Evolutionary conservation across 1,140 invertebrate species (phyloP).

Genomic region (Zaprionus lachaisei): DNA sequence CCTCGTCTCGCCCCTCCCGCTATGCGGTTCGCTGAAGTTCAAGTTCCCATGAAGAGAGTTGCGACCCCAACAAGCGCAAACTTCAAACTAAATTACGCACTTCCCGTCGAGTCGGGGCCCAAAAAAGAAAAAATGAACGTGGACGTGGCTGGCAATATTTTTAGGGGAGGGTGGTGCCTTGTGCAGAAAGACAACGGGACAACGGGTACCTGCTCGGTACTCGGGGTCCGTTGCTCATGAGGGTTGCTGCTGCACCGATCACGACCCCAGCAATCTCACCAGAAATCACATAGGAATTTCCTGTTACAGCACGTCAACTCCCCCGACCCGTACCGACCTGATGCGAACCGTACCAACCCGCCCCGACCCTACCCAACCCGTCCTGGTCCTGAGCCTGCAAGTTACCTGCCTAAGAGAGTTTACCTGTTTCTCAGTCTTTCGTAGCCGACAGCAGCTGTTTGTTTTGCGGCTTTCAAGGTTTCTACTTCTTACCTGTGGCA

Average conservation of each 20-base stretch:
- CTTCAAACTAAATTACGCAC: slow-evolving; percentile 81
- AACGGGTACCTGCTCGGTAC: slow-evolving; percentile 52
- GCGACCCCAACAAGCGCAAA: slow-evolving; percentile 62
- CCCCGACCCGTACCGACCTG: slow-evolving; percentile 29
- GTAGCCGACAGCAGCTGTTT: slow-evolving; percentile 68
- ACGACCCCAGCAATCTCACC: slow-evolving; percentile 74
- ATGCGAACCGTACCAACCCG: slow-evolving; percentile 1
- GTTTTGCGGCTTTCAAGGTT: slow-evolving; percentile 82
- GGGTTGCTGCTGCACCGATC: slow-evolving; percentile 62
- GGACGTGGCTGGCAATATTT: slow-evolving; percentile 38
- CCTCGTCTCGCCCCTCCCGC: slow-evolving; percentile 11
- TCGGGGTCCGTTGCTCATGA: slow-evolving; percentile 19
- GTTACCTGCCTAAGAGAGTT: slow-evolving; percentile 68
- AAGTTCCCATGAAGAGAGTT: slow-evolving; percentile 68
- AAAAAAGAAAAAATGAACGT: slow-evolving; percentile 17
- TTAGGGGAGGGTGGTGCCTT: slow-evolving; percentile 56
- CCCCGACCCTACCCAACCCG: slow-evolving; percentile 6
- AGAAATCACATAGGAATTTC: slow-evolving; percentile 83
- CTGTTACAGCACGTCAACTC: slow-evolving; percentile 66
- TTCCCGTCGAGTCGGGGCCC: slow-evolving; percentile 65
- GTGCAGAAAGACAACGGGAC: slow-evolving; percentile 51
- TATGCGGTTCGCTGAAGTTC: slow-evolving; percentile 35
- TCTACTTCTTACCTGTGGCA: slow-evolving; percentile 75
- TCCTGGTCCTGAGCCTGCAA: slow-evolving; percentile 31
- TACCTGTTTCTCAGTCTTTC: slow-evolving; percentile 61